These are phyloP conservation scores for Nothocercus nigrocapillus DNA, from an alignment of 2,113 vertebrate species.

Conservation along the genomic window DNA sequence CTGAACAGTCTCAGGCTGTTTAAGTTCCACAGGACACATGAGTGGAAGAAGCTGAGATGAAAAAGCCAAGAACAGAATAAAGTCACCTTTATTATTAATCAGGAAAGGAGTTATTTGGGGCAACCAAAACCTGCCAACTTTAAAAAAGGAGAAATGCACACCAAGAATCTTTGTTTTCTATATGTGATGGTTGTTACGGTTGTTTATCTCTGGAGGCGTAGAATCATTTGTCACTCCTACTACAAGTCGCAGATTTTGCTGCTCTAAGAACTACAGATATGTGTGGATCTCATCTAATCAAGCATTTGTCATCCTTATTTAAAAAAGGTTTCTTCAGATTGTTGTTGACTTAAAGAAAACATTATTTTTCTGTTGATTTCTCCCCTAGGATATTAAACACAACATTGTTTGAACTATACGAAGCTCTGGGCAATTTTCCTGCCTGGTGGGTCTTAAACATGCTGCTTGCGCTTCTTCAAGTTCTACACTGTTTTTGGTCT, in stretches of 20 bases:
- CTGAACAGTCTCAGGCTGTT: neutral
- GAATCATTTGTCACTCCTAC: neutral
- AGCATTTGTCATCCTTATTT: neutral
- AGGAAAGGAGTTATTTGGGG: neutral
- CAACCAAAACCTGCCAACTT: neutral
- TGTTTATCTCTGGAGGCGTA: neutral
- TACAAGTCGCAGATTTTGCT: neutral
- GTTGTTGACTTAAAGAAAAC: neutral
- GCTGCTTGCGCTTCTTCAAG: constrained; percentile 89
- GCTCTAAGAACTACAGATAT: neutral
- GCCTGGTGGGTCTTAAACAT: constrained; percentile 95
- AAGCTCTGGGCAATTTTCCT: constrained; percentile 94
- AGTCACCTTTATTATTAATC: neutral
- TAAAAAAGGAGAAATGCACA: neutral
- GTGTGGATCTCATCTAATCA: neutral
- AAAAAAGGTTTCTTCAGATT: neutral
- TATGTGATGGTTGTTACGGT: neutral
- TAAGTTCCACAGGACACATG: neutral
- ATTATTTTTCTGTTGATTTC: neutral
- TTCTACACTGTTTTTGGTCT: constrained; percentile 93
- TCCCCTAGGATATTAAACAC: constrained; percentile 92
- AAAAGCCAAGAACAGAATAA: neutral
- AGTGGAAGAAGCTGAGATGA: neutral
- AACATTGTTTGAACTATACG: constrained; percentile 94
- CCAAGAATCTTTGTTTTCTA: neutral